phyloP scores from a whole-genome alignment of 2,113 vertebrate species.

The Corythornis madagascariensis region DNA sequence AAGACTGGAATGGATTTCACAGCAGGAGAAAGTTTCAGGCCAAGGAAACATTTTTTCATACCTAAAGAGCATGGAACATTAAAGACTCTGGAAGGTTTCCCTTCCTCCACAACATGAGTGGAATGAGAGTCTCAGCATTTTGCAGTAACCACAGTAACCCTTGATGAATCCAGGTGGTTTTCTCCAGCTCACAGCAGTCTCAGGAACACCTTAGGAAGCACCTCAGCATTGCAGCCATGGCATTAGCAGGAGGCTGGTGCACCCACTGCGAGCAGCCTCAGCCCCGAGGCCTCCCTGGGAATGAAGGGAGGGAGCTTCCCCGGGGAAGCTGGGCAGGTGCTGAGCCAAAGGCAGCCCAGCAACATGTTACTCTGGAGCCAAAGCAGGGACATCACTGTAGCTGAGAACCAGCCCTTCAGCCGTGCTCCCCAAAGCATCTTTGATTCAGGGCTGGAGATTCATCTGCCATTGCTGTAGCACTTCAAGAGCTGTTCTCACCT shows the following conservation, averaged over 20 bases:
- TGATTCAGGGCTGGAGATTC: background rate
- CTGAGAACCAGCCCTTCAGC: background rate
- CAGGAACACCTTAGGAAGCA: background rate
- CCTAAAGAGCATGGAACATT: constrained; percentile 19
- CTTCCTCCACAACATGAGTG: background rate
- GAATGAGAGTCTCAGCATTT: background rate
- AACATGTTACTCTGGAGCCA: background rate
- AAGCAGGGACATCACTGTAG: background rate
- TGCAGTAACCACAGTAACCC: background rate
- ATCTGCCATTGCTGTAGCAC: background rate
- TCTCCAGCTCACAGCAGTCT: background rate
- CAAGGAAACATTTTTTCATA: constrained; percentile 40
- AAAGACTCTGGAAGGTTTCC: background rate
- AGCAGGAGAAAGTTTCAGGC: background rate
- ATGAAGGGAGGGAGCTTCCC: background rate
- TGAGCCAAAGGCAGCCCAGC: background rate
- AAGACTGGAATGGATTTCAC: constrained; percentile 27
- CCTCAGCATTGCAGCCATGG: background rate
- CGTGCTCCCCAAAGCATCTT: background rate
- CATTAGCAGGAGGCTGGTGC: background rate
- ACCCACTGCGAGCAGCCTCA: background rate
- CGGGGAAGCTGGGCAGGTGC: background rate
- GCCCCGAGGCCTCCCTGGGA: background rate
- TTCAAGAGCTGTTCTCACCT: background rate
- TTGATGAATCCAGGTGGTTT: background rate